A percentile compares a stretch with the other conserved stretches of the same genome.
phyloP scores from a whole-genome alignment of 2,888 invertebrate genomes.

The Leucophora obtusa region DNA sequence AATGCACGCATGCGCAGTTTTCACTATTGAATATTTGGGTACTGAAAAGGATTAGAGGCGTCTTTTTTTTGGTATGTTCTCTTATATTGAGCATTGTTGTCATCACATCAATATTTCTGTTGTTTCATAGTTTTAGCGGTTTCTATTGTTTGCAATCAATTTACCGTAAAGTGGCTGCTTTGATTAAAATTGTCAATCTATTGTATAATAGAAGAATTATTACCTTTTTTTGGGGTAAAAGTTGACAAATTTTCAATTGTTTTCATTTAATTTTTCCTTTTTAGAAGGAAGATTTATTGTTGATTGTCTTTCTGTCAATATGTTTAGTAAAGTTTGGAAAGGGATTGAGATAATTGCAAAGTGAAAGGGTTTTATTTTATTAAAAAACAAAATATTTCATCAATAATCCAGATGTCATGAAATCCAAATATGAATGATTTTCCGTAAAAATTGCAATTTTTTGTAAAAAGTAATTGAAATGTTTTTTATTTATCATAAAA shows the following conservation, averaged over 20 bases:
- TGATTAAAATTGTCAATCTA: slow-evolving; percentile 20
- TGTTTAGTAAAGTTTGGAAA: not conserved
- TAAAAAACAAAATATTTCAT: not conserved
- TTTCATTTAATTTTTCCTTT: slow-evolving; percentile 9
- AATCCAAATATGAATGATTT: not conserved
- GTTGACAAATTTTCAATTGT: slow-evolving; percentile 47
- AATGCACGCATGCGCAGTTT: slow-evolving; percentile 12
- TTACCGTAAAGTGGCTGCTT: slow-evolving; percentile 42
- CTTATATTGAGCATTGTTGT: not conserved
- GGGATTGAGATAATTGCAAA: not conserved
- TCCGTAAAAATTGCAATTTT: not conserved
- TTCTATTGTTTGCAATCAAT: slow-evolving; percentile 17
- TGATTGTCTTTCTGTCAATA: not conserved
- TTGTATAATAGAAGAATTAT: slow-evolving; percentile 32
- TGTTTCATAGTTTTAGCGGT: not conserved
- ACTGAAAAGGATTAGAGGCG: slow-evolving; percentile 47
- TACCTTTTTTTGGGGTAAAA: slow-evolving; percentile 46
- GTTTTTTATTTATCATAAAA: not conserved
- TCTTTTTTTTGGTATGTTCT: slow-evolving; percentile 4
- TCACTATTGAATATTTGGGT: slow-evolving; percentile 15
- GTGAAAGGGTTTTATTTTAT: not conserved
- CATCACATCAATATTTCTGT: slow-evolving; percentile 1
- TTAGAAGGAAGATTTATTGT: slow-evolving; percentile 21
- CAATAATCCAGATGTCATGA: not conserved
- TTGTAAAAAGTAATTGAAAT: not conserved